phyloP scores from a whole-genome alignment of 2,113 vertebrate species.

The Erythrolamprus reginae region DNA sequence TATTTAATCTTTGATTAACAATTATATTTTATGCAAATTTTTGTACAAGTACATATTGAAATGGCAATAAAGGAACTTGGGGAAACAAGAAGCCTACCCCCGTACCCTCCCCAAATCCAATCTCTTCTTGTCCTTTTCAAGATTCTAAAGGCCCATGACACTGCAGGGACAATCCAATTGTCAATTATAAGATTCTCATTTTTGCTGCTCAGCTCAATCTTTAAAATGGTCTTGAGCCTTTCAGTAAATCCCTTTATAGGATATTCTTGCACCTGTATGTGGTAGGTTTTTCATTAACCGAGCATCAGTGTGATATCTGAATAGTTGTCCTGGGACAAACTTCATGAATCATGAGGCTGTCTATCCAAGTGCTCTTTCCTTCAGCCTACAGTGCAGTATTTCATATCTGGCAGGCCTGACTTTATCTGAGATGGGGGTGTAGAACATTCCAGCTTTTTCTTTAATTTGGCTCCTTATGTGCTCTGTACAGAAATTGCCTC shows the following conservation, averaged over 20 bases:
- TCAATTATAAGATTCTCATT: background rate
- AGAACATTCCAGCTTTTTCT: background rate
- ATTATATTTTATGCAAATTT: background rate
- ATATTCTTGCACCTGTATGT: background rate
- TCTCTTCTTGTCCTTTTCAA: background rate
- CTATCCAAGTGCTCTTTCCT: background rate
- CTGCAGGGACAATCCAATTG: background rate
- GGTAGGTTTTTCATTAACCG: slow-evolving; percentile 4
- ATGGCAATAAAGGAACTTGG: background rate
- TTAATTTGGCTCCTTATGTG: background rate
- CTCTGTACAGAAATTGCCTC: background rate
- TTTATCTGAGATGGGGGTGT: background rate
- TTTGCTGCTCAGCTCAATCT: slow-evolving; percentile 3
- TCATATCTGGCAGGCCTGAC: background rate
- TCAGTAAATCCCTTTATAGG: slow-evolving; percentile 12
- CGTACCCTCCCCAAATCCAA: background rate
- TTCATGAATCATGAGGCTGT: background rate
- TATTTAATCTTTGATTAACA: background rate
- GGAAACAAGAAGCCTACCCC: background rate
- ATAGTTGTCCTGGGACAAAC: background rate
- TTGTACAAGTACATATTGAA: background rate
- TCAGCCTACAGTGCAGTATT: background rate
- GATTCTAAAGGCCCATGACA: background rate
- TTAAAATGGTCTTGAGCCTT: background rate
- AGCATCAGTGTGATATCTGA: background rate